Evolutionary conservation across 1,140 invertebrate species (phyloP), one percentile per base, ranked within the genome.

Genomic region (Neodiprion virginianus): DNA sequence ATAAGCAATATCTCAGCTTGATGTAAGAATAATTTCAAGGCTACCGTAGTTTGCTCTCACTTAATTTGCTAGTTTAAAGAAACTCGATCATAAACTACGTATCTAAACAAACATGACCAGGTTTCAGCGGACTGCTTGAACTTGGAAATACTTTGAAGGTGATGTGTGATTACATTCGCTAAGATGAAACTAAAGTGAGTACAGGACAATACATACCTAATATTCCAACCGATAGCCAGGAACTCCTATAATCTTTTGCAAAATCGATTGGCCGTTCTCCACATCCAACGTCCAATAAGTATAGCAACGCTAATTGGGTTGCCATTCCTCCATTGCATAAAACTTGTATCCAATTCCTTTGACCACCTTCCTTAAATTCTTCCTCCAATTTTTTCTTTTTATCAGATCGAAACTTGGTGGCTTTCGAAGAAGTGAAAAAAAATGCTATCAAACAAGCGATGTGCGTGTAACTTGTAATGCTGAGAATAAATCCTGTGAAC

Each of bases 321-420:
- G 95, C 95, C 90, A 96, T 94, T 10, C 96, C 96, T 9, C 93
- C 94, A 90, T 97, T 98, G 84, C 96, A 97, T 0, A 97, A 81
- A 7, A 97, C 96, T 86, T 98, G 96, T 8, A 97, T 88, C 96
- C 96, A 97, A 86, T 96, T 96, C 78, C 96, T 91, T 83, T 96
- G 94, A 0, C 96, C 95, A 79, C 94, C 95, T 90, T 96, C 94
- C 87, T 95, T 96, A 79, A 93, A 95, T 79, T 96, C 93, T 66
- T 89, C 89, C 85, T 97, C 96, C 71, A 96, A 82, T 80, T 93
- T 93, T 61, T 86, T 90, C 85, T 98, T 98, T 72, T 90, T 82
- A 53, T 92, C 79, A 8, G 90, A 83, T 47, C 93, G 89, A 83
- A 94, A 95, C 83, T 96, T 96, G 5, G 96, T 97, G 1, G 93